Evolutionary conservation across 2,888 invertebrate genomes (phyloP), one percentile per base, ranked within the genome.

Genomic region (Orthosia cruda): DNA sequence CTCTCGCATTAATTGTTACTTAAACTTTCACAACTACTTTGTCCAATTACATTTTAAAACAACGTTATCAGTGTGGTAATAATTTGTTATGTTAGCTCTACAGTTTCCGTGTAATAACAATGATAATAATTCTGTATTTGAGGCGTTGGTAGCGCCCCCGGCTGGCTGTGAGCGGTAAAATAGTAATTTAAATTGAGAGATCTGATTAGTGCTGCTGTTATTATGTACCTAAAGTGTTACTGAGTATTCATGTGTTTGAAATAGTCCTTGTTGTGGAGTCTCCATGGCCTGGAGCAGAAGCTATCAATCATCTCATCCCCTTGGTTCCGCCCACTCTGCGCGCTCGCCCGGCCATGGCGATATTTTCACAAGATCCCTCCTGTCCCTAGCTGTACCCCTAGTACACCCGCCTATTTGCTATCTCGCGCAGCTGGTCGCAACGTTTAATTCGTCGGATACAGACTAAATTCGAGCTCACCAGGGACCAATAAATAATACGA

Each of bases 241-340:
- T 70, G 65, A 67, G 45, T 52, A 61, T 67, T 66, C 61, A 64
- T 50, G 58, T 69, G 45, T 57, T 61, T 12, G n/a, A 68, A 69
- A 70, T 68, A 67, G 54, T 71, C 64, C 71, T 65, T 55, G 58
- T 61, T 74, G 80, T 62, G 64, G 57, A 62, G 69, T 68, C 59
- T 52, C 76, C 62, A 78, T 71, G 81, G 77, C 79, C 50, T 65
- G 77, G 71, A 70, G 69, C 77, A 76, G 82, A 69, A 76, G 80
- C 86, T 87, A 92, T 92, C 92, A 92, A 92, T 92, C 92, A 92
- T 91, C 84, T 77, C 73, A 71, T 72, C 80, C 84, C 81, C 80
- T 79, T 67, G 57, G 66, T 59, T 71, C 80, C 82, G 79, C 81
- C 81, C 84, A 81, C 82, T 13, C 58, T 16, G 65, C 54, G 68